phyloP scores from a whole-genome alignment of 2,797 vertebrate genomes.

The Zalophus californianus region DNA sequence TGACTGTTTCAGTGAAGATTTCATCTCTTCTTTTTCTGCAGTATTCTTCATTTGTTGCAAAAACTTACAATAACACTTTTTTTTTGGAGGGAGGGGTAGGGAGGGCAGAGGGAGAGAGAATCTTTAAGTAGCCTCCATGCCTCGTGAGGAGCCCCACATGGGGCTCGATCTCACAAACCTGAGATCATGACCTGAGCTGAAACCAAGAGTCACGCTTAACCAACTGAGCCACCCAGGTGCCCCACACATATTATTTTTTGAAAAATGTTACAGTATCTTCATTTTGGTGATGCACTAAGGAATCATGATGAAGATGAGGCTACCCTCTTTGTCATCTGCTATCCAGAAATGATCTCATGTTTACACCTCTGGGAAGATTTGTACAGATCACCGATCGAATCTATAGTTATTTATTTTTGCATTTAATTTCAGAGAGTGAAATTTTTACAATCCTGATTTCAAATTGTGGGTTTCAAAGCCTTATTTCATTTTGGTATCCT shows the following conservation, averaged over 20 bases:
- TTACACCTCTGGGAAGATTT: background rate
- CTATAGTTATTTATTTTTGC: background rate
- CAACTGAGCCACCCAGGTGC: background rate
- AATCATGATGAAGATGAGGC: background rate
- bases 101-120: background rate
- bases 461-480: background rate
- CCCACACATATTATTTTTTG: background rate
- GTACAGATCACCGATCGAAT: background rate
- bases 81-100: background rate
- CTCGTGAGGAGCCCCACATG: background rate
- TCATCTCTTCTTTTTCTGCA: background rate
- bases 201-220: background rate
- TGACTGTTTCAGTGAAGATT: background rate
- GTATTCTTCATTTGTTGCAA: background rate
- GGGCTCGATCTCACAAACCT: background rate
- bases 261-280: background rate
- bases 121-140: background rate
- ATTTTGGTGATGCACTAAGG: background rate
- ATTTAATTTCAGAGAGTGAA: background rate
- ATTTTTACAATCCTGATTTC: background rate
- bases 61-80: background rate
- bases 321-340: background rate
- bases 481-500: background rate
- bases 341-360: background rate
- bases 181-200: background rate